A percentile compares a stretch with the other conserved stretches of the same genome.
These are phyloP conservation scores for Ceraclea dissimilis DNA, from an alignment of 2,888 invertebrate genomes.

Conservation along the genomic window DNA sequence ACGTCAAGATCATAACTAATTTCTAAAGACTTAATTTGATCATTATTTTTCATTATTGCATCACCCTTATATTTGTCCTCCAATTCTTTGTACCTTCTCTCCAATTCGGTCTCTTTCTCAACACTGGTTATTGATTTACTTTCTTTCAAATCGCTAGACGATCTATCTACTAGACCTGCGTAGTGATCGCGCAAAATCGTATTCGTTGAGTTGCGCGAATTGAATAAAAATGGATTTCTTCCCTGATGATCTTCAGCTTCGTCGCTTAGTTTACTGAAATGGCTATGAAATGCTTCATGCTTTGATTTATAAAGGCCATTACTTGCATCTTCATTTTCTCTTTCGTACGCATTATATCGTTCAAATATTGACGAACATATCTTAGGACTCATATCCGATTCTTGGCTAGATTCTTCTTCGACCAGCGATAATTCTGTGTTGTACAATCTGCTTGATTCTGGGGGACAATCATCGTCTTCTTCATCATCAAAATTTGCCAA, in stretches of 20 bases:
- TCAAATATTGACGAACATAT: neutral
- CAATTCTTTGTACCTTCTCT: constrained; percentile 19
- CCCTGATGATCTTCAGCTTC: too few relatives aligned
- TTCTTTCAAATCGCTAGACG: too few relatives aligned
- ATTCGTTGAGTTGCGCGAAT: too few relatives aligned
- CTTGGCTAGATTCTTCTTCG: constrained; percentile 47
- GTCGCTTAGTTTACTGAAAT: too few relatives aligned
- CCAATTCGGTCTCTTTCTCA: constrained; percentile 16
- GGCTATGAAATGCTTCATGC: too few relatives aligned
- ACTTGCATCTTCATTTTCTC: neutral
- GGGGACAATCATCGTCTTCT: constrained; percentile 28
- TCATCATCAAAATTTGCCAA: constrained; percentile 28
- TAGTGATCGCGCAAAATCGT: too few relatives aligned
- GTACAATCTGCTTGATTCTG: constrained; percentile 20
- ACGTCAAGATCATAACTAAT: neutral
- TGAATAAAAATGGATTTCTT: too few relatives aligned
- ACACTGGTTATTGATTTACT: too few relatives aligned
- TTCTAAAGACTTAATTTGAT: neutral
- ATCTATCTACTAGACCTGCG: too few relatives aligned
- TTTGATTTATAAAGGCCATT: neutral
- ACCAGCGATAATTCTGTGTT: constrained; percentile 45
- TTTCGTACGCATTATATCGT: neutral
- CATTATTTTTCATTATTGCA: neutral
- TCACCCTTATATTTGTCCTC: constrained; percentile 23
- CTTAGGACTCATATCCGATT: constrained; percentile 34